Evolutionary conservation across 2,113 vertebrate genomes (phyloP).

Genomic region (Riparia riparia): DNA sequence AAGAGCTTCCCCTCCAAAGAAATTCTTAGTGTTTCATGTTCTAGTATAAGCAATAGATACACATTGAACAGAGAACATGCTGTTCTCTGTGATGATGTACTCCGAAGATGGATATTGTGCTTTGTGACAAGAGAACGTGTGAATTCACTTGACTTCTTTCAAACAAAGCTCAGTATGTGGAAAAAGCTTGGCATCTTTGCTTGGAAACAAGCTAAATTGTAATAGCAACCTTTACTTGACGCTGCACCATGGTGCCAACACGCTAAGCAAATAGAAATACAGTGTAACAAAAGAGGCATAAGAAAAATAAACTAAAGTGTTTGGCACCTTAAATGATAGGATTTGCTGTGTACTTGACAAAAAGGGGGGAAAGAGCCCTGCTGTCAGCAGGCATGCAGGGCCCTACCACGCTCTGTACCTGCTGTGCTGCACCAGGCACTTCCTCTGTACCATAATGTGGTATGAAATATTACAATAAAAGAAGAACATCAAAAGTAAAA

Average conservation of each 20-base stretch:
- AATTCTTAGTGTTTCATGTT: neutral
- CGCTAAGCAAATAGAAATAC: neutral
- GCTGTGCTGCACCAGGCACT: neutral
- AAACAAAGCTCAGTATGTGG: neutral
- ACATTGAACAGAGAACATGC: neutral
- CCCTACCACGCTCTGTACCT: rapidly evolving
- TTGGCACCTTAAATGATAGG: neutral
- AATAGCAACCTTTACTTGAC: neutral
- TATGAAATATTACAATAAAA: neutral
- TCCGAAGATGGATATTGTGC: neutral
- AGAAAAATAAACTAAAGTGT: neutral
- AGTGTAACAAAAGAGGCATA: neutral
- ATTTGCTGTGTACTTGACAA: neutral
- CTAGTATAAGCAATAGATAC: neutral
- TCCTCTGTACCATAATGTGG: neutral
- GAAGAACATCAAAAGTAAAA: neutral
- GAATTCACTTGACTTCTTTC: slow-evolving; percentile 40
- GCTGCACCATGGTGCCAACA: neutral
- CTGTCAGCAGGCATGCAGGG: neutral
- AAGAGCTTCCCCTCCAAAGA: neutral
- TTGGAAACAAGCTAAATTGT: neutral
- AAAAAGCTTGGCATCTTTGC: neutral
- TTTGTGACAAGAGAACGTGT: neutral
- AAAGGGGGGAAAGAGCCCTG: neutral
- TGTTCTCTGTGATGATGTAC: neutral